Percentiles rank a stretch among this genome's conserved stretches.
phyloP scores from a whole-genome alignment of 2,797 vertebrate species.

The Tamandua tetradactyla region DNA sequence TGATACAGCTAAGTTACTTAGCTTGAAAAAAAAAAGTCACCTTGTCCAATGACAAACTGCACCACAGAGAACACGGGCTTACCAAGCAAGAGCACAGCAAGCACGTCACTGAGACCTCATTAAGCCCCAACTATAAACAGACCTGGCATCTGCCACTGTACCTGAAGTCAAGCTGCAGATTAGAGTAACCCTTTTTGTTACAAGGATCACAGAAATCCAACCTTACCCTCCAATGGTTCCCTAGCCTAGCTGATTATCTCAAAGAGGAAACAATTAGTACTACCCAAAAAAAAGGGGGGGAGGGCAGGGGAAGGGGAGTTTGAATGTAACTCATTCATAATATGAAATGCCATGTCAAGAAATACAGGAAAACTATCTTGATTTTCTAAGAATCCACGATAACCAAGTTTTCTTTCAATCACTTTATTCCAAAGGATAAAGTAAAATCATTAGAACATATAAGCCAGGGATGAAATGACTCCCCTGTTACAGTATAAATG shows the following conservation, averaged over 20 bases:
- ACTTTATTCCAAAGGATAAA: background rate
- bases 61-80: background rate
- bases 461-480: background rate
- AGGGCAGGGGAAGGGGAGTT: background rate
- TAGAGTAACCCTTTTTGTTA: background rate
- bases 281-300: background rate
- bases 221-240: background rate
- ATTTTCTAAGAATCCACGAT: background rate
- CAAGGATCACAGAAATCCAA: background rate
- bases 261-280: conserved; percentile 14
- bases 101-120: conserved; percentile 38
- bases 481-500: background rate
- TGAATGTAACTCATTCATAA: background rate
- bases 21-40: conserved; percentile 39
- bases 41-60: background rate
- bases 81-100: conserved; percentile 38
- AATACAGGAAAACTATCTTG: background rate
- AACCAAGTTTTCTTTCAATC: background rate
- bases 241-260: background rate
- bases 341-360: background rate
- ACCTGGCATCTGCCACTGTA: conserved; percentile 59
- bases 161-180: background rate
- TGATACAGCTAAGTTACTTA: background rate
- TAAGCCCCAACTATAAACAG: conserved; percentile 69
- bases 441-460: background rate